Evolutionary conservation across 2,113 vertebrate genomes (phyloP), one percentile per base, ranked within the genome.

Genomic region (Nansenia antarctica): DNA sequence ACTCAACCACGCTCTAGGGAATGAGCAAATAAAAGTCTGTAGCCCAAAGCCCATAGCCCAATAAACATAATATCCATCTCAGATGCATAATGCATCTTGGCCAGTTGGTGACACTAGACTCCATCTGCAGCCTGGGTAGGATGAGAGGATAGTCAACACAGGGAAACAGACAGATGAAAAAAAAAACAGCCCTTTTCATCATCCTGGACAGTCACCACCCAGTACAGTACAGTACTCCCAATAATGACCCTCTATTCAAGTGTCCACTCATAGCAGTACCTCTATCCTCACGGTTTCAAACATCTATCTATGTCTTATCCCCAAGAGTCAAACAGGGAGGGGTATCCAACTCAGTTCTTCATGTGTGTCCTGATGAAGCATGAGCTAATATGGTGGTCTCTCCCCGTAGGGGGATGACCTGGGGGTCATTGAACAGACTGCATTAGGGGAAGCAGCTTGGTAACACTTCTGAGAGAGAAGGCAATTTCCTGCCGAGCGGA

Each of bases 401-500:
- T n/a, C n/a, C n/a, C 39, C 39, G 18, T 42, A 15, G 15, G 15
- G 39, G 4, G 45, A 49, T 49, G 45, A 20, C 45, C n/a, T n/a
- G 20, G 45, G n/a, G 45, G 45, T 18, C n/a, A n/a, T n/a, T n/a
- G 45, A n/a, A 20, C 20, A 49, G 14, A 3, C 39, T 42, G 39
- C 18, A 18, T 49, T 11, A 30, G 55, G 5, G 15, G 29, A 30
- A 58, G 14, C 29, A 31, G 14, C 29, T 27, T 1, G 12, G 11
- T 57, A 26, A 14, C 11, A 26, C 12, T 15, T 30, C 15, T 18
- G 55, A 18, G 29, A 15, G 14, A 58, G 29, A 3, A 12, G 67
- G 73, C 9, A 67, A 77, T 77, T 80, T 76, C 84, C 65, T 61
- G 67, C 76, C n/a, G 70, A 84, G 73, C 31, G 42, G 53, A 64